These are phyloP conservation scores for Barnardius zonarius DNA, from an alignment of 2,113 vertebrate species.

Conservation along the genomic window DNA sequence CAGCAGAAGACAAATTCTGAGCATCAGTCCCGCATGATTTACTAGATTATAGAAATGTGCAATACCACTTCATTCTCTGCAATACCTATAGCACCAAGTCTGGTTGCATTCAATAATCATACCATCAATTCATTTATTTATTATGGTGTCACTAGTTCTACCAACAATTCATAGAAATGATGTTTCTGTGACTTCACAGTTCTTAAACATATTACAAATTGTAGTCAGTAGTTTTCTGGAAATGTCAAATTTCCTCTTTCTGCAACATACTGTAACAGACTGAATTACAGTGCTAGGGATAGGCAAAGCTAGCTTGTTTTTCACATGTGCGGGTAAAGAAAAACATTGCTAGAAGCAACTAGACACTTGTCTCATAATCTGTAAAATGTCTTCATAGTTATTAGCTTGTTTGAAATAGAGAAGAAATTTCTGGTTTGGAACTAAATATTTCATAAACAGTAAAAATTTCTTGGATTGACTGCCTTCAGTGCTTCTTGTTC, in stretches of 20 bases:
- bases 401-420: not conserved
- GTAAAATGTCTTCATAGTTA: not conserved
- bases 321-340: not conserved
- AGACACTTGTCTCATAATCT: not conserved
- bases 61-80: not conserved
- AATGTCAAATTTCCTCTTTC: not conserved
- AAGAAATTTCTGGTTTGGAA: not conserved
- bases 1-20: not conserved
- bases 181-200: not conserved
- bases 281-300: not conserved
- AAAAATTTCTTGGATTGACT: not conserved
- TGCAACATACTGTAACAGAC: not conserved
- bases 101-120: not conserved
- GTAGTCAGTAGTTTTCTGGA: not conserved
- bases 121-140: not conserved
- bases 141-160: constrained; percentile 38
- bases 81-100: not conserved
- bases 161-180: constrained; percentile 18
- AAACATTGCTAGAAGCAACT: not conserved
- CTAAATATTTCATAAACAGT: not conserved
- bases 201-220: not conserved
- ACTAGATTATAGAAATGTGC: not conserved
- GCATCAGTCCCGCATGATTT: not conserved
- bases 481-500: not conserved
- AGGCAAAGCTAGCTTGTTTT: not conserved